Evolutionary conservation across 2,888 invertebrate genomes (phyloP).

Genomic region (Thereva unica): DNA sequence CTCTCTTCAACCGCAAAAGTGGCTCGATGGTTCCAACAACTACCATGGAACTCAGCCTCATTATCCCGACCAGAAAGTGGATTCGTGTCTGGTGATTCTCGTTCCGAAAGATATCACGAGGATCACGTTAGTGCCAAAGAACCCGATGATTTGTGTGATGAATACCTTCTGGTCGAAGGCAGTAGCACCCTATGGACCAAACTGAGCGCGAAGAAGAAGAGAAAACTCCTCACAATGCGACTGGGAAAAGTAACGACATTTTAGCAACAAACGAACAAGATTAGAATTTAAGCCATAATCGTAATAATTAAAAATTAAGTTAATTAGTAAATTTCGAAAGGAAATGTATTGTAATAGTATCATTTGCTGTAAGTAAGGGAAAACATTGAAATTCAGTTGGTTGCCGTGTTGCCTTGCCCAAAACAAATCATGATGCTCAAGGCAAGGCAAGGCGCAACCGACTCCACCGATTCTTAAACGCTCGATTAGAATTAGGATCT

Average conservation of each 20-base stretch:
- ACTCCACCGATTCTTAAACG: conserved; percentile 29
- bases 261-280: conserved; percentile 51
- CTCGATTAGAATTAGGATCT: conserved; percentile 27
- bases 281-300: conserved; percentile 1
- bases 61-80: conserved; percentile 78
- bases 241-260: conserved; percentile 75
- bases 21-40: conserved; percentile 78
- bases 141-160: conserved; percentile 61
- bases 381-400: conserved; percentile 7
- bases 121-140: conserved; percentile 56
- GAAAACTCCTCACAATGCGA: conserved; percentile 69
- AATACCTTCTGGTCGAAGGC: conserved; percentile 68
- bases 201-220: conserved; percentile 71
- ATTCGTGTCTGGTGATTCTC: conserved; percentile 70
- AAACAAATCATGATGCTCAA: conserved; percentile 7
- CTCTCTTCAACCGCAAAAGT: conserved; percentile 77
- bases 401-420: conserved; percentile 1
- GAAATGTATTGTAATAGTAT: no score
- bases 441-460: not conserved
- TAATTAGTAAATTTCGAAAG: no score
- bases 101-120: conserved; percentile 61
- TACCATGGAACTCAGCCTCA: conserved; percentile 62
- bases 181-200: conserved; percentile 70
- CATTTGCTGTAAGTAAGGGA: not conserved
- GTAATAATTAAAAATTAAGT: not conserved